These are phyloP conservation scores for Harmothoe impar DNA, from an alignment of 2,888 invertebrate genomes.

Conservation along the genomic window DNA sequence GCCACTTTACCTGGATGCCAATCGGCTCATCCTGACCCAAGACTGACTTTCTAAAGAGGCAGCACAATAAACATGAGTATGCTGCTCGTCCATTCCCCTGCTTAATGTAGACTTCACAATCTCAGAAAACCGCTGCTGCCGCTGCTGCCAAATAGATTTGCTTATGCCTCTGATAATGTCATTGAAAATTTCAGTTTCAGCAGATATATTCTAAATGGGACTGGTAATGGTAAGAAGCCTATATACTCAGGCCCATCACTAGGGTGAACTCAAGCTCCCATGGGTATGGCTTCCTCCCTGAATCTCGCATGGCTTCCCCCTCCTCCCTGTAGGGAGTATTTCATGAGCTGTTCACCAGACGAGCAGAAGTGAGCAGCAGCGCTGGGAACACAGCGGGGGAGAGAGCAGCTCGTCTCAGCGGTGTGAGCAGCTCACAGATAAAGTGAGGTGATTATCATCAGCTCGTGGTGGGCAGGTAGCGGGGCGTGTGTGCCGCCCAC, in stretches of 20 bases:
- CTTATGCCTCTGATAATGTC: too few species aligned
- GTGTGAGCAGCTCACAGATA: conserved; percentile 34
- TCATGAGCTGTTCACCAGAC: not conserved
- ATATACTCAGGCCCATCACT: not conserved
- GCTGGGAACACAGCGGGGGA: not conserved
- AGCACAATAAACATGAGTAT: not conserved
- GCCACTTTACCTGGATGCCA: not conserved
- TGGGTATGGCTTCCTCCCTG: too few species aligned
- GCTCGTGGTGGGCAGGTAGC: conserved; percentile 8
- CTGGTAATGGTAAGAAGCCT: too few species aligned
- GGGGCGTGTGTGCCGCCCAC: conserved; percentile 41
- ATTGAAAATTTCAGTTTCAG: too few species aligned
- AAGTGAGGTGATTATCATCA: conserved; percentile 19
- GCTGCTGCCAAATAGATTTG: not conserved
- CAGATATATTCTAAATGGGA: too few species aligned
- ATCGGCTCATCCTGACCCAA: not conserved
- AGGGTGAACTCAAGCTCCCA: too few species aligned
- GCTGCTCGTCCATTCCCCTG: not conserved
- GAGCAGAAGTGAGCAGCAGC: not conserved
- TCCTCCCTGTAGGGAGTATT: not conserved
- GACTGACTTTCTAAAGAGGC: not conserved
- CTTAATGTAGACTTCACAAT: not conserved
- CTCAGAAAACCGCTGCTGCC: not conserved
- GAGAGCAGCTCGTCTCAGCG: conserved; percentile 8
- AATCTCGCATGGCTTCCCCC: not conserved